Evolutionary conservation across 2,888 invertebrate species (phyloP).

Genomic region (Microplitis deprimator): DNA sequence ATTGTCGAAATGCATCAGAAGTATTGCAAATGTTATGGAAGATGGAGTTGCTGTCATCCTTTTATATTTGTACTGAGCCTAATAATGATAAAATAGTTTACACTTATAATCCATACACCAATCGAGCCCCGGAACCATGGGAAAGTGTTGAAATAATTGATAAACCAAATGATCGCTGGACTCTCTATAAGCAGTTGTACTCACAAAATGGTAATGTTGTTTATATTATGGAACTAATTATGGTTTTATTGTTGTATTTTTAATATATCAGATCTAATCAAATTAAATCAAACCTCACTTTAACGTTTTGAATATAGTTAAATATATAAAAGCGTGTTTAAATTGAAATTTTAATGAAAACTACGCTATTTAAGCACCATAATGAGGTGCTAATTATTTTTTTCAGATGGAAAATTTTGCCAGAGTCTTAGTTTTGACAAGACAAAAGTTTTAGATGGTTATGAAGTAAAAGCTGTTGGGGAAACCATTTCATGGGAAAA

Average conservation of each 20-base stretch:
- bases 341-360: too few relatives aligned
- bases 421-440: not conserved
- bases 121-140: not conserved
- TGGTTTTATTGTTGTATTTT: not conserved
- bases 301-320: too few relatives aligned
- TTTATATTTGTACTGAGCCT: not conserved
- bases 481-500: not conserved
- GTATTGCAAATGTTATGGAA: not conserved
- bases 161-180: not conserved
- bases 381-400: not conserved
- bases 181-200: not conserved
- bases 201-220: not conserved
- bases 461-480: not conserved
- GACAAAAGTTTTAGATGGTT: not conserved
- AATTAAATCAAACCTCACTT: not conserved
- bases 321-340: too few relatives aligned
- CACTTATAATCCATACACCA: constrained; percentile 2
- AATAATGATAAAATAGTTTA: not conserved
- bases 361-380: not conserved
- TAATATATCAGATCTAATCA: not conserved
- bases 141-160: not conserved
- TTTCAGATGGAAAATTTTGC: not conserved
- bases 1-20: constrained; percentile 11
- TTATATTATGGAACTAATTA: not conserved
- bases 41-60: not conserved